phyloP scores from a whole-genome alignment of 2,797 vertebrate species.

The Catamblyrhynchus diadema region DNA sequence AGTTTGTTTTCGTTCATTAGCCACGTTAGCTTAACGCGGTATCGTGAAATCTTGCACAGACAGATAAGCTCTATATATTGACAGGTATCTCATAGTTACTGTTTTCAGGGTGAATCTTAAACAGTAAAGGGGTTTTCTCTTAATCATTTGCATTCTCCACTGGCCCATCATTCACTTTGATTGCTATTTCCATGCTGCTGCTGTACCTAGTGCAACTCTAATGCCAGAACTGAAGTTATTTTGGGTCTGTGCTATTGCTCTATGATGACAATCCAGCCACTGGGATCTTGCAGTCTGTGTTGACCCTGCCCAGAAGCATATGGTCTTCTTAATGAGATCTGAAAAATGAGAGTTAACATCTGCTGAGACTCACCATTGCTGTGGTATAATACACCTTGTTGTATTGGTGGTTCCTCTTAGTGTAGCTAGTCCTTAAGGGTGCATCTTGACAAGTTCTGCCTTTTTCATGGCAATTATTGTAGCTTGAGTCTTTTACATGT shows the following conservation, averaged over 20 bases:
- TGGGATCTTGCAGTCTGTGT: neutral
- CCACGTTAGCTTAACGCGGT: neutral
- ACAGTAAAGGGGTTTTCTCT: neutral
- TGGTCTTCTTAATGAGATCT: neutral
- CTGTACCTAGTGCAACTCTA: neutral
- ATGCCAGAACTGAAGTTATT: neutral
- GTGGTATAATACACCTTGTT: neutral
- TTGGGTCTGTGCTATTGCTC: neutral
- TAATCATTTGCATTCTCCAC: neutral
- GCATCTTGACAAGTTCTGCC: neutral
- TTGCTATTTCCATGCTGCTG: neutral
- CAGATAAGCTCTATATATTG: neutral
- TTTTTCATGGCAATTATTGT: neutral
- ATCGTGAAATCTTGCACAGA: neutral
- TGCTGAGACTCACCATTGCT: neutral
- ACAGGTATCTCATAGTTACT: neutral
- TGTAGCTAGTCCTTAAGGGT: neutral
- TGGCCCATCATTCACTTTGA: neutral
- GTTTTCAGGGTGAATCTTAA: constrained; percentile 1
- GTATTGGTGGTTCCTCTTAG: neutral
- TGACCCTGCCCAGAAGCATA: neutral
- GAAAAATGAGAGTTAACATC: neutral
- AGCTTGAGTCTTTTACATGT: neutral
- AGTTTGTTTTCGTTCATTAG: constrained; percentile 47
- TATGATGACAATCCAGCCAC: neutral